Base-by-base conservation (phyloP, 1,140 invertebrate species). In the Scaptomyza graminum region DNA sequence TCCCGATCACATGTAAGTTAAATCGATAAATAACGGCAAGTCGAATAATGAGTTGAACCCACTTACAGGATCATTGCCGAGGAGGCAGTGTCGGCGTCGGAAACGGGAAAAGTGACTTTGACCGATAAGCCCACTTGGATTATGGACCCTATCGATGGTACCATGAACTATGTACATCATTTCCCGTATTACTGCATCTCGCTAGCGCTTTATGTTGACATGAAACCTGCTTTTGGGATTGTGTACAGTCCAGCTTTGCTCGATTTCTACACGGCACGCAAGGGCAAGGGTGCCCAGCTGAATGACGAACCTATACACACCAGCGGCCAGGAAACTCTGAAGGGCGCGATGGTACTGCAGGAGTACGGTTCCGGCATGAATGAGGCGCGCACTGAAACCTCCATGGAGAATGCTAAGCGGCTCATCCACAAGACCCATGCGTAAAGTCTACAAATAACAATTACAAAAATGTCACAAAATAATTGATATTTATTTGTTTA, bases 41-140 rank as follows among this genome's bases (percentile, higher is more conserved):
- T 31, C 46, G 15, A 50, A 25, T 8, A 13, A 18, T 31, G 1
- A 6, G 7, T 5, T 39, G 3, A 16, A 0, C 11, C 0, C 0
- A 8, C 3, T 3, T 5, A 7, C 50, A 98, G 97, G 90, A 99
- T 99, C 91, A 99, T 99, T 77, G 98, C 98, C 0, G 98, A 99
- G 93, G 98, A 99, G 92, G 94, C 95, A 0, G 94, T 95, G 11
- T 93, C 95, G 25, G 3, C 7, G 5, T 92, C 92, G 18, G 92
- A 66, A 6, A 12, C 51, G 1, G 65, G 92, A 8, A 95, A 96
- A 91, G 94, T 95, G 73, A 92, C 94, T 37, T 92, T 99, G 13
- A 98, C 97, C 2, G 94, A 98, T 91, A 94, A 94, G 6, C 98
- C 98, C 5, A 99, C 98, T 3, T 99, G 98, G 98, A 96, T 99